These are phyloP conservation scores for Harmothoe impar DNA, from an alignment of 2,888 invertebrate species.

Conservation along the genomic window DNA sequence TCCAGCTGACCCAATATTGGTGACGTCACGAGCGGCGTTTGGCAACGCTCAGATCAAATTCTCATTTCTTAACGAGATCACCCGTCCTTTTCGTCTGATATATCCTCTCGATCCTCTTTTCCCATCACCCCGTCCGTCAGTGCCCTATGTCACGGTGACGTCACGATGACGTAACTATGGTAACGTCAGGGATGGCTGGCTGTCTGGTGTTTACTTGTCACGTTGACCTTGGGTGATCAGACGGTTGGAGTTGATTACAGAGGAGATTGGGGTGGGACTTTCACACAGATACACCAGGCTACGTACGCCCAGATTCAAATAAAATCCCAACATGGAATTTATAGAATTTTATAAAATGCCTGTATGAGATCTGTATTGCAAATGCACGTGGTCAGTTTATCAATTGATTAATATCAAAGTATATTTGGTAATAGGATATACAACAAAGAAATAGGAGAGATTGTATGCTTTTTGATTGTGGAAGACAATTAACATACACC, in stretches of 20 bases:
- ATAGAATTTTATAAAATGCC: too few relatives aligned
- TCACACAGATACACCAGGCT: neutral
- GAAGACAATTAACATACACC: too few relatives aligned
- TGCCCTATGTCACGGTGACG: neutral
- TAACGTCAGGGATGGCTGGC: slow-evolving; percentile 6
- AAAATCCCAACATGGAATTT: too few relatives aligned
- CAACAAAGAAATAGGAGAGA: too few relatives aligned
- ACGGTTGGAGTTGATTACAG: neutral
- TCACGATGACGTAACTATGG: neutral
- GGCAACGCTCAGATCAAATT: neutral
- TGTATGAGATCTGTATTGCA: too few relatives aligned
- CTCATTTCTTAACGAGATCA: neutral
- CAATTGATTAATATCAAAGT: too few relatives aligned
- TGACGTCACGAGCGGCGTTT: neutral
- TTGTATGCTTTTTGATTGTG: too few relatives aligned
- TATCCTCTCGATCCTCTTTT: neutral
- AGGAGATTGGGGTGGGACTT: neutral
- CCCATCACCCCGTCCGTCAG: neutral
- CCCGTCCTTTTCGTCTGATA: neutral
- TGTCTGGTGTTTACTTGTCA: neutral
- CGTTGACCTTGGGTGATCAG: neutral
- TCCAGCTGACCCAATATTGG: neutral
- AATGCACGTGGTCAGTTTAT: too few relatives aligned
- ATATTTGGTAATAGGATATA: too few relatives aligned
- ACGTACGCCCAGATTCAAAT: too few relatives aligned